Evolutionary conservation across 2,113 vertebrate species (phyloP).

Genomic region (Clarias macrocephalus): DNA sequence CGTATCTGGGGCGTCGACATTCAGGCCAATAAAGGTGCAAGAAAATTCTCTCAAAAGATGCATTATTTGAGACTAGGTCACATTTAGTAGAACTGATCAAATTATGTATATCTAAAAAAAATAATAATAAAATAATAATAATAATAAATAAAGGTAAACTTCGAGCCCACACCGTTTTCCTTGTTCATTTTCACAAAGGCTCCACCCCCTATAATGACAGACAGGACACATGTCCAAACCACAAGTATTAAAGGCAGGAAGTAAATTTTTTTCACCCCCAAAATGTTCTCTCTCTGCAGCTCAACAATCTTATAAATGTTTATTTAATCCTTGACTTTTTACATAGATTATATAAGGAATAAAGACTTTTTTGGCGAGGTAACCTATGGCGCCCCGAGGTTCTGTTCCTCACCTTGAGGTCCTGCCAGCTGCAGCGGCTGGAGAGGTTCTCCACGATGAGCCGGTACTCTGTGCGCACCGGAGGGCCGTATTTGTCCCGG

Average conservation of each 20-base stretch:
- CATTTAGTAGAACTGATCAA: too few relatives aligned
- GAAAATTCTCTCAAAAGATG: too few relatives aligned
- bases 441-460: slow-evolving; percentile 98
- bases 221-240: too few relatives aligned
- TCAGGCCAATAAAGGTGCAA: background rate
- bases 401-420: slow-evolving; percentile 85
- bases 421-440: slow-evolving; percentile 99
- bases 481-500: slow-evolving; percentile 97
- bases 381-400: background rate
- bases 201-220: background rate
- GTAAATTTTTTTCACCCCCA: background rate
- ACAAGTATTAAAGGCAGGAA: background rate
- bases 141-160: too few relatives aligned
- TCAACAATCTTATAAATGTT: too few relatives aligned
- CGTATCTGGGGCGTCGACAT: background rate
- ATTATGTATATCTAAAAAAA: too few relatives aligned
- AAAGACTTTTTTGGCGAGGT: too few relatives aligned
- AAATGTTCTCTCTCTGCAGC: background rate
- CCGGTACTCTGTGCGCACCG: slow-evolving; percentile 95
- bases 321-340: too few relatives aligned
- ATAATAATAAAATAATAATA: too few relatives aligned
- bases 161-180: too few relatives aligned
- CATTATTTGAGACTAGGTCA: too few relatives aligned
- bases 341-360: too few relatives aligned
- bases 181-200: background rate